phyloP scores from a whole-genome alignment of 2,113 vertebrate species.

The Rhineura floridana region DNA sequence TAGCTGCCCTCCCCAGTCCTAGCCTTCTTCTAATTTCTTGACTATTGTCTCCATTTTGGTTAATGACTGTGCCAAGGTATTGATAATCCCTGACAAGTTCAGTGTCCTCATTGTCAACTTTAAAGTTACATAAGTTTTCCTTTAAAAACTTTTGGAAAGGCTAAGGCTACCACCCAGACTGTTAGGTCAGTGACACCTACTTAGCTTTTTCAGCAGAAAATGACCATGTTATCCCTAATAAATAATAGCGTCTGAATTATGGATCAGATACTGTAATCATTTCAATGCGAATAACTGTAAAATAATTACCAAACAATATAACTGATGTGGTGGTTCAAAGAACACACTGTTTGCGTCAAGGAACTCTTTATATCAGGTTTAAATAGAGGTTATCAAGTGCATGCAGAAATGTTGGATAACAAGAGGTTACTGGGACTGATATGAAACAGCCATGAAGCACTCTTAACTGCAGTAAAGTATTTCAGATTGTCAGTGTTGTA shows the following conservation, averaged over 20 bases:
- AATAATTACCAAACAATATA: conserved; percentile 5
- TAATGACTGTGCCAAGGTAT: too few species aligned
- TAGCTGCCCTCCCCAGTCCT: too few species aligned
- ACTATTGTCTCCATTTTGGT: too few species aligned
- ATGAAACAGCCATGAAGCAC: conserved; percentile 20
- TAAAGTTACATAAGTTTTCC: too few species aligned
- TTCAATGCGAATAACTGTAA: conserved; percentile 34
- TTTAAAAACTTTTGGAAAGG: not conserved
- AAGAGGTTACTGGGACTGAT: conserved; percentile 22
- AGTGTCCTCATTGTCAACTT: too few species aligned
- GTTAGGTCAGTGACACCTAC: not conserved
- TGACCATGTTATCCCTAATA: conserved; percentile 15
- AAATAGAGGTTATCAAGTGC: conserved; percentile 36
- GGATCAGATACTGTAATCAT: conserved; percentile 41
- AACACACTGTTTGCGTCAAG: conserved; percentile 52
- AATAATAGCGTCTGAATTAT: conserved; percentile 34
- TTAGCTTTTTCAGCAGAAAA: conserved; percentile 36
- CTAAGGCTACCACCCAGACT: not conserved
- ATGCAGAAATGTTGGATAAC: conserved; percentile 11
- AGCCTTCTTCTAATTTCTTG: too few species aligned
- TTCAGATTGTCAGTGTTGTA: not conserved
- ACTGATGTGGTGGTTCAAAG: conserved; percentile 49
- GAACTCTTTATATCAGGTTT: conserved; percentile 23
- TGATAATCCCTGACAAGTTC: too few species aligned
- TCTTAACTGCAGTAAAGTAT: not conserved